phyloP scores from a whole-genome alignment of 1,140 invertebrate genomes.

The Brachionus rubens region DNA sequence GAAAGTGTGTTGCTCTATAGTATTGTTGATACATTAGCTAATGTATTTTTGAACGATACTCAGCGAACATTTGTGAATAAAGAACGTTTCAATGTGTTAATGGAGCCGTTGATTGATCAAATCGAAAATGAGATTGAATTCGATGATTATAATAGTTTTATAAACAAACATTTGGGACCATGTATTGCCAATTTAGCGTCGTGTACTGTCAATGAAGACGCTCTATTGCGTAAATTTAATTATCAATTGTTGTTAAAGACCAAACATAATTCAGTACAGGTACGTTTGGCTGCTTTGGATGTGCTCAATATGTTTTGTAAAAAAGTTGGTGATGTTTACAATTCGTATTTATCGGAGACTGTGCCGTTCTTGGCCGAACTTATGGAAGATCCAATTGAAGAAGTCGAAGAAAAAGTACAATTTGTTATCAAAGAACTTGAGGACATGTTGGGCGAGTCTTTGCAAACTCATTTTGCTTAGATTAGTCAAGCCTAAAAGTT shows the following conservation, averaged over 20 bases:
- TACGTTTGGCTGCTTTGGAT: constrained; percentile 57
- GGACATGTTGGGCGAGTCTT: constrained; percentile 56
- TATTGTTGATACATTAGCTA: constrained; percentile 26
- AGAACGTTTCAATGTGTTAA: constrained; percentile 75
- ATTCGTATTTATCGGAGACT: constrained; percentile 60
- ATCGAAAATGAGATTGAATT: constrained; percentile 73
- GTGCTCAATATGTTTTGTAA: constrained; percentile 57
- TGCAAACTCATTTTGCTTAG: constrained; percentile 55
- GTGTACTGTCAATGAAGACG: constrained; percentile 75
- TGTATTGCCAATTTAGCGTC: constrained; percentile 74
- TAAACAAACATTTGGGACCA: constrained; percentile 68
- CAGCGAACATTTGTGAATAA: constrained; percentile 72
- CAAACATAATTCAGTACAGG: constrained; percentile 66
- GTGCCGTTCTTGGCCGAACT: constrained; percentile 63
- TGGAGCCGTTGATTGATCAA: constrained; percentile 82
- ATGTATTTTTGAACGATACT: constrained; percentile 70
- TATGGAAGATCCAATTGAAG: constrained; percentile 61
- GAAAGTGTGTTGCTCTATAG: constrained; percentile 40
- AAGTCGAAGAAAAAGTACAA: constrained; percentile 57
- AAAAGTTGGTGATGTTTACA: constrained; percentile 60
- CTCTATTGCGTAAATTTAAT: constrained; percentile 80
- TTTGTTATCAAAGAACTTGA: constrained; percentile 57
- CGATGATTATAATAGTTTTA: constrained; percentile 65
- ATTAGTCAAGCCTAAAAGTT: not conserved
- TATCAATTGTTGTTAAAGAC: constrained; percentile 84